Base-by-base conservation (phyloP, 2,888 invertebrate genomes). In the Cosmia trapezina region DNA sequence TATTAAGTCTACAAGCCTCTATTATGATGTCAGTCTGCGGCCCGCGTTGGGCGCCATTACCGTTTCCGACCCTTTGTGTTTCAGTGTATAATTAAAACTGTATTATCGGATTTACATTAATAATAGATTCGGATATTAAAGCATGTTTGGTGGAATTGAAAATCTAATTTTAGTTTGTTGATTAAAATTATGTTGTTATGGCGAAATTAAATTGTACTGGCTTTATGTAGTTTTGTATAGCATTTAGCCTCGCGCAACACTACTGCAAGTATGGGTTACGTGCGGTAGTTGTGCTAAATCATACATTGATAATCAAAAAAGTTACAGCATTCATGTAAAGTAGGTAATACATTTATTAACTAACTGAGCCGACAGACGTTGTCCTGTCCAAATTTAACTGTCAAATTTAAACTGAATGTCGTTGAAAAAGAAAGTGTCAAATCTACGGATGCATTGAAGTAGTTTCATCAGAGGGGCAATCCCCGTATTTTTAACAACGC, bases 41-140 rank as follows among this genome's bases (percentile, higher is more conserved):
- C 80, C 86, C 86, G 76, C 80, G 87, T 81, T 86, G 88, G 87
- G 89, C 83, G 87, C 86, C 88, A 90, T 86, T 87, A 86, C 79
- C 69, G 84, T 76, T 77, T 69, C 78, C 75, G 70, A 79, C 81
- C 75, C 72, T 76, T 83, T 78, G 76, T 83, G 78, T 84, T 81
- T 76, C 75, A 49, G 56, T 70, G 79, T 81, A 84, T 84, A 84
- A 83, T 83, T 85, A 85, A 80, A 85, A 81, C 75, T 78, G 75
- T 76, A 78, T 80, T 83, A 78, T 85, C 81, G 76, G 78, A 84
- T 84, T 84, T 72, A 78, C 76, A 75, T 83, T 76, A 81, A 68
- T 81, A 81, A 83, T 81, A 80, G 83, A 80, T 83, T 83, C 81
- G 80, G 76, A 81, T 83, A 81, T 83, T 81, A 80, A 81, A 81